Evolutionary conservation across 2,888 invertebrate species (phyloP).

Genomic region (Ariolimax columbianus): DNA sequence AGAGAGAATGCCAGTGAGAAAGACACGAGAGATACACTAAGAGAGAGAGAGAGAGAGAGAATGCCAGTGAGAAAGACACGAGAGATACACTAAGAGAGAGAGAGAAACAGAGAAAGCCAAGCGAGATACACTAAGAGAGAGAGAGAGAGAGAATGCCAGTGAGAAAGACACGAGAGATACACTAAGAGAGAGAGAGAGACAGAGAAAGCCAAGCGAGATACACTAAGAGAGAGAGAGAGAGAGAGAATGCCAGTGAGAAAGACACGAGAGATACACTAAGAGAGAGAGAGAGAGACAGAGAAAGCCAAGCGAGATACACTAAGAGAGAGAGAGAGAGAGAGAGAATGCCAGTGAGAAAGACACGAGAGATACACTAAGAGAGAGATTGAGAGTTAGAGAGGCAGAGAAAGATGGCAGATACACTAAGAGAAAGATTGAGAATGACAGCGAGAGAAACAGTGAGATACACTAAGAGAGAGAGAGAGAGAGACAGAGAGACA

Average conservation of each 20-base stretch:
- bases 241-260: neutral
- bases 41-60: constrained; percentile 1
- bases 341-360: neutral
- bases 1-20: neutral
- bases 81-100: neutral
- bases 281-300: neutral
- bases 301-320: neutral
- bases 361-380: neutral
- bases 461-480: neutral
- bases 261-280: too few species aligned
- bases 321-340: constrained; percentile 5
- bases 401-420: neutral
- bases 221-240: constrained; percentile 5
- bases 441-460: neutral
- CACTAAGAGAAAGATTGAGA: neutral
- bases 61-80: neutral
- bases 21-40: neutral
- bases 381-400: neutral
- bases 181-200: too few species aligned
- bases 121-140: too few species aligned
- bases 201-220: too few species aligned
- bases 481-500: constrained; percentile 17
- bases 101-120: neutral
- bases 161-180: too few species aligned
- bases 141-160: neutral